Percentiles rank a stretch among this genome's conserved stretches.
Evolutionary conservation across 37 sponge, comb jelly and placozoan genomes (phyloP).

Genomic region (Bolinopsis microptera): DNA sequence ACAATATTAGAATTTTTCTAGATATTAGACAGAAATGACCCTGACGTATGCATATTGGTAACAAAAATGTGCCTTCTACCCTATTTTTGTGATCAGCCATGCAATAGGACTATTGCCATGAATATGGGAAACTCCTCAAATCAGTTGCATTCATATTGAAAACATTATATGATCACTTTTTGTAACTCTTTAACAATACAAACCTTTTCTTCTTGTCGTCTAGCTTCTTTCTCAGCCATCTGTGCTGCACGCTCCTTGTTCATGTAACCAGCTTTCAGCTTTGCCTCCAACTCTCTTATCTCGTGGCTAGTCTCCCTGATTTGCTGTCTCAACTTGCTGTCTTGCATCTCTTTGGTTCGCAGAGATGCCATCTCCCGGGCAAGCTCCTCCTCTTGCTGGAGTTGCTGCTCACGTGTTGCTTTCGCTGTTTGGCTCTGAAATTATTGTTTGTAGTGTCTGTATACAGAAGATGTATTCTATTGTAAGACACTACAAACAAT

Average conservation of each 20-base stretch:
- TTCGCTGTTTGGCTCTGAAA: conserved; percentile 72
- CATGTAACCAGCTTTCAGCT: conserved; percentile 92
- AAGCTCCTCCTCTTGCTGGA: conserved; percentile 82
- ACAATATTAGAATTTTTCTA: too few relatives aligned
- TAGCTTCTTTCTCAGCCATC: conserved; percentile 84
- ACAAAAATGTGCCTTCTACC: too few relatives aligned
- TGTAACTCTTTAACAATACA: neutral
- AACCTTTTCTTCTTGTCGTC: conserved; percentile 73
- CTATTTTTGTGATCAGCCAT: too few relatives aligned
- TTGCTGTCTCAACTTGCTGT: conserved; percentile 84
- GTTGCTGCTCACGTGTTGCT: conserved; percentile 75
- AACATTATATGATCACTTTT: neutral
- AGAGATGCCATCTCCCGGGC: conserved; percentile 84
- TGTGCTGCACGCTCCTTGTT: conserved; percentile 98
- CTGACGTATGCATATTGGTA: too few relatives aligned
- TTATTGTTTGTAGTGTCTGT: neutral
- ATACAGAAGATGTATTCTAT: neutral
- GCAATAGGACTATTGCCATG: too few relatives aligned
- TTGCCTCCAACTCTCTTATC: conserved; percentile 89
- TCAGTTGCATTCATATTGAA: too few relatives aligned
- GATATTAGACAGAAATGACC: too few relatives aligned
- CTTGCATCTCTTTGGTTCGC: conserved; percentile 77
- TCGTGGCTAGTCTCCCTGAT: conserved; percentile 80
- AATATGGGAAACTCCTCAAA: too few relatives aligned
- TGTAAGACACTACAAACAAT: neutral